Conservation (phyloP, 37 sponge, comb jelly and placozoan species). For the Beroe ovata region DNA sequence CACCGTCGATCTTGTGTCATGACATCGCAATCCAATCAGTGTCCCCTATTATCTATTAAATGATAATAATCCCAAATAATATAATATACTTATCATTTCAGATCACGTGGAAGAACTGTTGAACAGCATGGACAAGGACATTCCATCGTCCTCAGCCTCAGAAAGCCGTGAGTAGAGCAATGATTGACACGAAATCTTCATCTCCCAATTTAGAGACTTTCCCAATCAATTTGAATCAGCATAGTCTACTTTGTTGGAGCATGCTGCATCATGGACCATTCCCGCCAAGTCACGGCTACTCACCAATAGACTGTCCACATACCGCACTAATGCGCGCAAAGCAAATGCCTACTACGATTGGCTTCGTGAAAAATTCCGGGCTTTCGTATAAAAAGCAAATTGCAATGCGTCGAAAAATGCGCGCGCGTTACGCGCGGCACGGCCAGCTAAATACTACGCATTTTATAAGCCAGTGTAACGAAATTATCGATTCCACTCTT, state of each 20-base stretch:
- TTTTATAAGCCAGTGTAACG: not conserved
- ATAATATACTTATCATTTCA: not conserved
- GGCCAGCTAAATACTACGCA: constrained; percentile 23
- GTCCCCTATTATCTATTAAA: too few species aligned
- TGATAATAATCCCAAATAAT: not conserved
- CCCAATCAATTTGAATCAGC: too few species aligned
- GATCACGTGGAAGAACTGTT: constrained; percentile 10
- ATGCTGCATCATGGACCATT: too few species aligned
- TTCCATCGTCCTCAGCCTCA: not conserved
- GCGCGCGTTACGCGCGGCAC: constrained; percentile 19
- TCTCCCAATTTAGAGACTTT: too few species aligned
- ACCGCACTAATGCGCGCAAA: not conserved
- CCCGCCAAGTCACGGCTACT: too few species aligned
- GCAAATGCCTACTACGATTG: not conserved
- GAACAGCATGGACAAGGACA: not conserved
- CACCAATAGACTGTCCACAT: not conserved
- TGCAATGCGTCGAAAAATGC: not conserved
- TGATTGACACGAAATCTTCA: too few species aligned
- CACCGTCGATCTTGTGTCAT: too few species aligned
- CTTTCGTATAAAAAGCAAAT: constrained; percentile 4
- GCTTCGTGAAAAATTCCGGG: not conserved
- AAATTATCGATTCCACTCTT: too few species aligned
- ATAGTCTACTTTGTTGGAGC: too few species aligned
- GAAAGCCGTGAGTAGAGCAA: not conserved
- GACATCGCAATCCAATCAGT: too few species aligned